Conservation (phyloP, 2,888 invertebrate genomes). For the Hylaea fasciaria region DNA sequence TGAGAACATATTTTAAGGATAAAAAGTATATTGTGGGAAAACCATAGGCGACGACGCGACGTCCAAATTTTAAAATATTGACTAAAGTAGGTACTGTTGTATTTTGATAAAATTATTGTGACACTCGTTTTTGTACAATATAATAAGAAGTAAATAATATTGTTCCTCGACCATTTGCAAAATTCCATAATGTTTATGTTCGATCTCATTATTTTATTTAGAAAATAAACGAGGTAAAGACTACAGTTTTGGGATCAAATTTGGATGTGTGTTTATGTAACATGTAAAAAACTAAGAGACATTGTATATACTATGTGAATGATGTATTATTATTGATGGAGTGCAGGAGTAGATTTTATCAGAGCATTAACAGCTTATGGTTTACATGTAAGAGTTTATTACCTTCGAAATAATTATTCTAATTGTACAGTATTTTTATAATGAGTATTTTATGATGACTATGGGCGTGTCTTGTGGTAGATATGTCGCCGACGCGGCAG, state of each 20-base stretch:
- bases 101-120: slow-evolving; percentile 50
- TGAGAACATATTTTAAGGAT: slow-evolving; percentile 72
- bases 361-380: slow-evolving; percentile 73
- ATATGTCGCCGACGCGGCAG: slow-evolving; percentile 44
- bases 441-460: slow-evolving; percentile 79
- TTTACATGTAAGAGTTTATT: slow-evolving; percentile 76
- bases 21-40: slow-evolving; percentile 50
- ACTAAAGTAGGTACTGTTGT: slow-evolving; percentile 52
- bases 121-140: slow-evolving; percentile 47
- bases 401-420: slow-evolving; percentile 78
- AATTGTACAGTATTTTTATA: slow-evolving; percentile 85
- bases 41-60: slow-evolving; percentile 58
- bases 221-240: slow-evolving; percentile 84
- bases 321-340: slow-evolving; percentile 78
- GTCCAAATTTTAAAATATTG: slow-evolving; percentile 60
- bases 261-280: slow-evolving; percentile 83
- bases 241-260: slow-evolving; percentile 84
- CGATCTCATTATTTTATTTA: slow-evolving; percentile 85
- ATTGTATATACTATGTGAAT: slow-evolving; percentile 82
- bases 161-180: slow-evolving; percentile 66
- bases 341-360: slow-evolving; percentile 65
- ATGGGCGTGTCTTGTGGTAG: slow-evolving; percentile 50
- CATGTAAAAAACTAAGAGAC: slow-evolving; percentile 78
- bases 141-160: slow-evolving; percentile 38
- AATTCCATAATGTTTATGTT: slow-evolving; percentile 80